A percentile compares a stretch with the other conserved stretches of the same genome.
These are phyloP conservation scores for Drosophila ambigua DNA, from an alignment of 1,140 invertebrate genomes.

Conservation along the genomic window DNA sequence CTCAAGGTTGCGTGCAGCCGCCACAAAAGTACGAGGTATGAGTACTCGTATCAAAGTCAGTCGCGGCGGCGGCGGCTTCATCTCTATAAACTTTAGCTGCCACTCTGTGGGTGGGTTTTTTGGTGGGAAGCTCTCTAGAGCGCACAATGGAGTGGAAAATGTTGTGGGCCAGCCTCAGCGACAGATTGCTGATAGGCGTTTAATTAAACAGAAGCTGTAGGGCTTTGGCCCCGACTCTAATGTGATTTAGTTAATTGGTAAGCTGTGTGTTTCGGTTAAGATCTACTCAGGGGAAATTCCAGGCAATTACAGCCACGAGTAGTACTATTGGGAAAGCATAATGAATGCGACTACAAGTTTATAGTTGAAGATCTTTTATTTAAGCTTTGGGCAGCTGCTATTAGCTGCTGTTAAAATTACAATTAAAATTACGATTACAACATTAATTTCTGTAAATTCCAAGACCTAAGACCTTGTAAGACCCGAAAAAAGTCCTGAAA, in stretches of 20 bases:
- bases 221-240: not conserved
- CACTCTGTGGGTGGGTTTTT: not conserved
- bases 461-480: too few relatives aligned
- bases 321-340: not conserved
- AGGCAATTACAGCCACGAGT: too few relatives aligned
- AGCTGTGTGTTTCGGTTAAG: too few relatives aligned
- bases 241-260: too few relatives aligned
- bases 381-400: too few relatives aligned
- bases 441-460: too few relatives aligned
- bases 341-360: not conserved
- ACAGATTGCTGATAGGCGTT: constrained; percentile 18
- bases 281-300: too few relatives aligned
- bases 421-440: too few relatives aligned
- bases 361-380: too few relatives aligned
- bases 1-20: constrained; percentile 11
- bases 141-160: constrained; percentile 26
- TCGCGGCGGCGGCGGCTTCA: too few relatives aligned
- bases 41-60: not conserved
- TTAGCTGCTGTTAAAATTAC: too few relatives aligned
- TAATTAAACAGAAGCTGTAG: constrained; percentile 22
- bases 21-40: not conserved
- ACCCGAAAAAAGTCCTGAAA: too few relatives aligned
- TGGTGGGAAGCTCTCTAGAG: not conserved
- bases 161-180: not conserved
- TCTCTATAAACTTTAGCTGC: not conserved